Evolutionary conservation across 23 tunicate species (phyloP).

Genomic region (Pegea sp.): DNA sequence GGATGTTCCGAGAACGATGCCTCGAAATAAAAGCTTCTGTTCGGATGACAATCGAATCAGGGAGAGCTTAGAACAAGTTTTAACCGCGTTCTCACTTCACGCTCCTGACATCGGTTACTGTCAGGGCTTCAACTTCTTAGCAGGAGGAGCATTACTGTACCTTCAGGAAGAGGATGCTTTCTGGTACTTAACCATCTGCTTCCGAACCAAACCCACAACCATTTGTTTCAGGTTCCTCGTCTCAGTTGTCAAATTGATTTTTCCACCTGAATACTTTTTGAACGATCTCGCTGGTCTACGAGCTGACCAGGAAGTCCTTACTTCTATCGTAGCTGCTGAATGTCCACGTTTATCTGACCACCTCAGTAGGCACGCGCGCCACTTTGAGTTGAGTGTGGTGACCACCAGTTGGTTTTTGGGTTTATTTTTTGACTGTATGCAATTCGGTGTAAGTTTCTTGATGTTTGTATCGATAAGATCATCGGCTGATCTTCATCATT

Average conservation of each 20-base stretch:
- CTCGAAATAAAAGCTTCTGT: slow-evolving; percentile 22
- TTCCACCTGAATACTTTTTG: slow-evolving; percentile 33
- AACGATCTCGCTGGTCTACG: slow-evolving; percentile 40
- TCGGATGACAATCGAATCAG: slow-evolving; percentile 11
- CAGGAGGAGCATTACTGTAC: slow-evolving; percentile 30
- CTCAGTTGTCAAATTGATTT: slow-evolving; percentile 21
- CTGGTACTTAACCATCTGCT: too few relatives aligned
- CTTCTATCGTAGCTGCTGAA: slow-evolving; percentile 6
- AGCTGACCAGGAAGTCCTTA: slow-evolving; percentile 49
- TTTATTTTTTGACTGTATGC: slow-evolving; percentile 43
- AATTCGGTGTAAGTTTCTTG: slow-evolving; percentile 17
- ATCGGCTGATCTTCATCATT: background rate
- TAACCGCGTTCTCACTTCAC: slow-evolving; percentile 38
- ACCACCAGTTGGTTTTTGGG: slow-evolving; percentile 67
- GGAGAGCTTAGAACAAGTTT: slow-evolving; percentile 17
- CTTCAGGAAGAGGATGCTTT: slow-evolving; percentile 52
- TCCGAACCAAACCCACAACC: background rate
- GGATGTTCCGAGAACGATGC: slow-evolving; percentile 76
- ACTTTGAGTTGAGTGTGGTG: slow-evolving; percentile 27
- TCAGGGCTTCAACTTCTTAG: slow-evolving; percentile 56
- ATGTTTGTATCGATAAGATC: too few relatives aligned
- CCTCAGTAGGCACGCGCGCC: slow-evolving; percentile 15
- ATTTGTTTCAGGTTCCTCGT: slow-evolving; percentile 22
- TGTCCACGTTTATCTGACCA: slow-evolving; percentile 17
- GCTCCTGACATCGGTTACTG: slow-evolving; percentile 47